Evolutionary conservation across 2,888 invertebrate genomes (phyloP), one percentile per base, ranked within the genome.

Genomic region (Xanthia icteritia): DNA sequence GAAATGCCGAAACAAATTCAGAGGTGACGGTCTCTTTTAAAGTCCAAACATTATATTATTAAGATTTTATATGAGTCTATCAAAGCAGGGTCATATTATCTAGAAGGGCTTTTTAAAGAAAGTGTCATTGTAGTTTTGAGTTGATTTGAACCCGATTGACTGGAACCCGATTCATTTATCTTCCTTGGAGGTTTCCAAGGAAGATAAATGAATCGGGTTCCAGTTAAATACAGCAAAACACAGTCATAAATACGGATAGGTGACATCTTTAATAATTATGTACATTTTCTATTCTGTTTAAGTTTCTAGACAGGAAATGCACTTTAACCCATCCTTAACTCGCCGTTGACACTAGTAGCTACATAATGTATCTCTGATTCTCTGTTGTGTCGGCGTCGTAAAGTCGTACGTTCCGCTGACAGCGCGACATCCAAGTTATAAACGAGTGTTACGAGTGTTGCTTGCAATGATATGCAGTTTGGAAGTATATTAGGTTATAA

Each of bases 391-490:
- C 48, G 48, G 5, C 48, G 66, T 60, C n/a, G 20, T 39, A 15
- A 68, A 77, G 60, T 60, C 58, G 66, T 77, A 51, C 23, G 36
- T 39, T 17, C n/a, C 4, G 31, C 13, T 20, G 58, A 65, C 72
- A 23, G 48, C n/a, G 48, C 48, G 45, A 51, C 27, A 17, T 65
- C 27, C 36, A 2, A 45, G 65, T 60, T 73, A 73, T 60, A 79
- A 79, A 79, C 60, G 65, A 65, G 27, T 45, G 58, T 15, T 36
- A 23, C 27, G 64, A 65, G 72, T 27, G 23, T 72, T 58, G 58
- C 58, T 65, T 60, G 51, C 51, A 54, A 45, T 56, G 36, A 6
- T 20, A 60, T 60, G 42, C 54, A 73, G 42, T 73, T 79, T 80
- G 17, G 15, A 65, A 64, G 36, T 54, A 54, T 13, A 60, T 65